Conservation (phyloP, 2,888 invertebrate genomes). For the Phlogophora meticulosa region DNA sequence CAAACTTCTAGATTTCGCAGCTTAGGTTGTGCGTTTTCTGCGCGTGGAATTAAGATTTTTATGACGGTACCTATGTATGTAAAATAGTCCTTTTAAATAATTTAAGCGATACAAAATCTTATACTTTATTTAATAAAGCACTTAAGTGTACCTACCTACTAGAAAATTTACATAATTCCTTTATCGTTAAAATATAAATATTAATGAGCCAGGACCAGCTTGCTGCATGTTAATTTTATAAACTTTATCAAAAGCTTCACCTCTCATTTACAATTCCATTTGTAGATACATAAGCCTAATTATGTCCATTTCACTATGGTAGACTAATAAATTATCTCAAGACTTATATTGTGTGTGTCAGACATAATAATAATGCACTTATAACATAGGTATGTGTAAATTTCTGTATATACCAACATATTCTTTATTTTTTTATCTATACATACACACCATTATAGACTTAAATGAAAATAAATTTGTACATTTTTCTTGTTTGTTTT, state of each 20-base stretch:
- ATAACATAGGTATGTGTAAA: too few species aligned
- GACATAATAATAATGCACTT: neutral
- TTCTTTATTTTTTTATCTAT: neutral
- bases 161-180: neutral
- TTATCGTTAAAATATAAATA: conserved; percentile 25
- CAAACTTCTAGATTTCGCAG: too few species aligned
- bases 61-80: too few species aligned
- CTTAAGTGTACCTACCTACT: neutral
- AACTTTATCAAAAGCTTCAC: conserved; percentile 10
- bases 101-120: conserved; percentile 1
- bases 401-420: too few species aligned
- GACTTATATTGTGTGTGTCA: neutral
- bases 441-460: too few species aligned
- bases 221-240: conserved; percentile 23
- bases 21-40: too few species aligned
- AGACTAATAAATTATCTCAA: conserved; percentile 3
- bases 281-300: conserved; percentile 8
- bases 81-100: neutral
- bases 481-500: too few species aligned
- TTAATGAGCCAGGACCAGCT: conserved; percentile 25
- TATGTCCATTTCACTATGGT: neutral
- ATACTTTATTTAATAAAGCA: conserved; percentile 14
- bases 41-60: too few species aligned
- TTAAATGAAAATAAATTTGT: neutral
- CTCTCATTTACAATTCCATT: conserved; percentile 13